Evolutionary conservation across 1,140 invertebrate species (phyloP), one percentile per base, ranked within the genome.

Genomic region (Lysiphlebus fabarum): DNA sequence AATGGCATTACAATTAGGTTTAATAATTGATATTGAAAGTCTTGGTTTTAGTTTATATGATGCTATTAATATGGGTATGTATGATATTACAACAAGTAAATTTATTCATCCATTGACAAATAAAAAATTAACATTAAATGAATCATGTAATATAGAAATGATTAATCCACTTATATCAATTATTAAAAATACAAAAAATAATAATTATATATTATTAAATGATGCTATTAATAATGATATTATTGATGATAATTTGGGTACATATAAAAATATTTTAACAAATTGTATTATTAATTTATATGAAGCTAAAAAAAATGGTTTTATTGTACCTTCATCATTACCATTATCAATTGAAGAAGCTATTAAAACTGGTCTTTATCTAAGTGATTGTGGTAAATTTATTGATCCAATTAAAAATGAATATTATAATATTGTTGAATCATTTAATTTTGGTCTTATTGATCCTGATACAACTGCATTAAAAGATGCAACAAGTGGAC

Each of bases 1-100:
- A 11, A 82, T 87, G 64, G 92, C 92, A 4, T 77, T 93, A 63
- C 85, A 87, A 48, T 70, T 86, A 64, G 90, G 90, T 11, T 81
- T 91, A 37, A 90, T 95, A 65, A 82, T 93, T 11, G 91, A 94
- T 70, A 92, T 93, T 62, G 91, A 94, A 79, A 88, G 84, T 56
- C 85, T 87, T 26, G 86, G 87, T 53, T 91, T 92, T 69, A 86
- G 87, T 40, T 74, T 98, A 4, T 90, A 94, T 65, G 91, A 96
- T 71, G 85, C 89, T 9, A 74, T 97, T 40, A 79, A 86, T 47
- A 90, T 93, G 85, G 89, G 90, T 59, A 83, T 95, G 63, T 94
- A 92, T 71, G 85, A 93, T 64, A 71, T 82, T 4, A 76, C 84
- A 33, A 86, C 87, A 48, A 84, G 87, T 11, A 82, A 85, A 62